A percentile compares a stretch with the other conserved stretches of the same genome.
Evolutionary conservation across 2,888 invertebrate species (phyloP).

Genomic region (Acrobasis repandana): DNA sequence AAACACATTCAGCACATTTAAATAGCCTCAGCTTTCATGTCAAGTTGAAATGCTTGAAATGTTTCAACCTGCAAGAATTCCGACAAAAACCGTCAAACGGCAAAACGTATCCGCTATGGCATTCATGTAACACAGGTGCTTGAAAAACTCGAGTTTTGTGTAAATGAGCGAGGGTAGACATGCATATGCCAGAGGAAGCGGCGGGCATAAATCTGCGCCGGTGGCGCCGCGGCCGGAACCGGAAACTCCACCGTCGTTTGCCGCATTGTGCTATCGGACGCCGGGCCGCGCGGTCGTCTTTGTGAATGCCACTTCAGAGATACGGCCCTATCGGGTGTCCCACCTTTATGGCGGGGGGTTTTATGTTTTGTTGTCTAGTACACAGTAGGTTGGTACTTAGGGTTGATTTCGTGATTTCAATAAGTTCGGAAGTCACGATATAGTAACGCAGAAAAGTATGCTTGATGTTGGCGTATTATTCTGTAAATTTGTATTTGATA

Average conservation of each 20-base stretch:
- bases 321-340: conserved; percentile 72
- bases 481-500: too few relatives aligned
- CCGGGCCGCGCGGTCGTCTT: conserved; percentile 75
- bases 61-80: conserved; percentile 40
- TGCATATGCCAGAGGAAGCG: conserved; percentile 77
- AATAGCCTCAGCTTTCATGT: conserved; percentile 14
- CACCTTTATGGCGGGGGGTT: conserved; percentile 54
- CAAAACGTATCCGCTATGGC: conserved; percentile 58
- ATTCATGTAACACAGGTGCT: conserved; percentile 68
- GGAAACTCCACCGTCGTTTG: conserved; percentile 81
- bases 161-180: conserved; percentile 70
- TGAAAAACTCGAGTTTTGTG: conserved; percentile 80
- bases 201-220: conserved; percentile 80
- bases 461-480: too few relatives aligned
- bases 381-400: neutral
- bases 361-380: conserved; percentile 21
- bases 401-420: conserved; percentile 2
- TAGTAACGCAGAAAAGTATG: neutral
- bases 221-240: conserved; percentile 80
- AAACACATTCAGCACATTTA: neutral
- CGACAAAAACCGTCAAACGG: conserved; percentile 42
- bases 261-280: conserved; percentile 81
- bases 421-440: neutral
- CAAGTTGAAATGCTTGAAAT: conserved; percentile 26
- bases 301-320: conserved; percentile 71